Base-by-base conservation (phyloP, 2,888 invertebrate species). In the Argyresthia albistria region DNA sequence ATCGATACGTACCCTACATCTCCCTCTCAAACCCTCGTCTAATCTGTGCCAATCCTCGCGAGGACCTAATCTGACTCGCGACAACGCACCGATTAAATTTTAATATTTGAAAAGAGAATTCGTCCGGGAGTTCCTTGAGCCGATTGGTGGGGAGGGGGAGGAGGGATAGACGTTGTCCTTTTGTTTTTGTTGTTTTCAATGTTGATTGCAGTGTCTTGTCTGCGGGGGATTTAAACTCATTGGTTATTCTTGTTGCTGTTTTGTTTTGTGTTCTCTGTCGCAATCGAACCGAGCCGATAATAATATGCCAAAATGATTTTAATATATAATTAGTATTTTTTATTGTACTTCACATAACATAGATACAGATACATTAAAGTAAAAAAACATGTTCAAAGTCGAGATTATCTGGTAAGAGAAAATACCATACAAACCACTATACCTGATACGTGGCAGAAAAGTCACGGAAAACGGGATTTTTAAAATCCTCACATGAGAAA, bases 11-110 rank as follows among this genome's bases (percentile, higher is more conserved):
- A 4, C n/a, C 37, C 8, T n/a, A 3, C 39, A 39, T 39, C 39
- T 39, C 39, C 47, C 36, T 43, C n/a, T 36, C 12, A 1, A 36
- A 43, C 48, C 48, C 46, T 46, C 11, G 39, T 46, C 42, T 67
- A 65, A 16, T 80, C 81, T 73, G 39, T 70, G 71, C 1, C 58
- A 57, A 66, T 80, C 76, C 84, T 80, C 79, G 74, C 70, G 82
- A 79, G 80, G 67, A 76, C 68, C 83, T 88, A 88, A 88, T 88
- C 87, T 74, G 86, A 81, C 82, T 82, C 78, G 88, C 88, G 88
- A 88, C 88, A 88, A 83, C 82, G 79, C 69, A 69, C 73, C 87
- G 88, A 88, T 88, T 88, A 88, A 88, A 88, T 88, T 88, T 88
- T 88, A 88, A 88, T 88, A 88, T 88, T 88, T 88, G 87, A 88